phyloP scores from a whole-genome alignment of 2,888 invertebrate genomes.

The Eucriotettix oculatus region DNA sequence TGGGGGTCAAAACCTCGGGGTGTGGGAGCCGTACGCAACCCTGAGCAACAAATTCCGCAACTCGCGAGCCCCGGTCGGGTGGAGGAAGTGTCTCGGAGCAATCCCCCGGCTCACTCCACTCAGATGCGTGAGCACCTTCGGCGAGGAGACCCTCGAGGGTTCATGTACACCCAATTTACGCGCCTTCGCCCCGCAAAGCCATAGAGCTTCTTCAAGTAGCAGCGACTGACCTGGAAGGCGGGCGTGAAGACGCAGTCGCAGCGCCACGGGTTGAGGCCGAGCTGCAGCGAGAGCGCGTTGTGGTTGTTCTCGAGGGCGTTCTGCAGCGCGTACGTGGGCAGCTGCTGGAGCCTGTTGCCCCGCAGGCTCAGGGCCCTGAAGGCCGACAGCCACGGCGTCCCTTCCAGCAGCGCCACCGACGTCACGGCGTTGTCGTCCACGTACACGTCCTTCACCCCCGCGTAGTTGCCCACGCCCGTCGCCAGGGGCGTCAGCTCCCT shows the following conservation, averaged over 20 bases:
- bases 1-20: too few species aligned
- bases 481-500: constrained; percentile 40
- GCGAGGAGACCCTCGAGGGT: too few species aligned
- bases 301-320: constrained; percentile 57
- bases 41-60: too few species aligned
- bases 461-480: constrained; percentile 46
- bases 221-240: constrained; percentile 42
- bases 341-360: constrained; percentile 53
- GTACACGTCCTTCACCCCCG: constrained; percentile 51
- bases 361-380: constrained; percentile 63
- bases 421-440: constrained; percentile 59
- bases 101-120: too few species aligned
- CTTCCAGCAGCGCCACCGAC: constrained; percentile 50
- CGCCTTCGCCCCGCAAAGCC: too few species aligned
- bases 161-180: too few species aligned
- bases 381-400: constrained; percentile 57
- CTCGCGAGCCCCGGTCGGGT: too few species aligned
- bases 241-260: constrained; percentile 71
- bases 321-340: constrained; percentile 65
- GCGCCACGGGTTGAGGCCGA: constrained; percentile 66
- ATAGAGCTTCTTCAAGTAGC: too few species aligned
- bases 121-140: too few species aligned
- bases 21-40: too few species aligned
- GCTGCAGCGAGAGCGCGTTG: constrained; percentile 47
- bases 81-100: too few species aligned